A percentile compares a stretch with the other conserved stretches of the same genome.
Conservation (phyloP, 2,888 invertebrate genomes). For the Patella ulyssiponensis region DNA sequence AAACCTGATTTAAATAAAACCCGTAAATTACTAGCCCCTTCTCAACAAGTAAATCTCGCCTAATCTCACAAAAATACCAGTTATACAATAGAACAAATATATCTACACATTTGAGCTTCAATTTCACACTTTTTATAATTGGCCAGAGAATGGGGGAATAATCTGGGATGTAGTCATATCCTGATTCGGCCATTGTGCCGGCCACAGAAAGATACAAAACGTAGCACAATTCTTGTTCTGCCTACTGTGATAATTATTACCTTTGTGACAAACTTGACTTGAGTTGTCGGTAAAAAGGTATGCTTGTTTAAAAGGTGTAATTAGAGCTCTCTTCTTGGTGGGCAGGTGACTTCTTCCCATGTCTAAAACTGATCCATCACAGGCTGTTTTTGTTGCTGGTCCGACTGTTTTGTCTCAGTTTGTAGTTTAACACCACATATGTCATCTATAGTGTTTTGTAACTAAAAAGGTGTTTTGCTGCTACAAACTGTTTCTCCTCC, state of each 20-base stretch:
- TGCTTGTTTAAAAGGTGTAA: constrained; percentile 5
- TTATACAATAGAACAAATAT: too few species aligned
- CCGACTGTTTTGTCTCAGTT: neutral
- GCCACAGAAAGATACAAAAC: neutral
- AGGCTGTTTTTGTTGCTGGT: neutral
- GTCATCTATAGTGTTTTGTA: neutral
- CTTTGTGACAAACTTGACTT: neutral
- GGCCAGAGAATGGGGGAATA: too few species aligned
- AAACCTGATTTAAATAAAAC: too few species aligned
- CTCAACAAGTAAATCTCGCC: too few species aligned
- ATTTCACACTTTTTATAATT: too few species aligned
- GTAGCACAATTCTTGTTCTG: neutral
- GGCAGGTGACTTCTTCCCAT: constrained; percentile 9
- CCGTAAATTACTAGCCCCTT: too few species aligned
- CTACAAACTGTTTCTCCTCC: constrained; percentile 10
- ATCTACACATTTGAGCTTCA: too few species aligned
- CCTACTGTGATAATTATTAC: constrained; percentile 5
- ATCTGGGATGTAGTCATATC: too few species aligned
- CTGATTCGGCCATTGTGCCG: neutral
- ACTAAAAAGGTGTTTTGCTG: constrained; percentile 5
- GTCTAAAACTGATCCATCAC: constrained; percentile 4
- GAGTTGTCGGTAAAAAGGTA: constrained; percentile 9
- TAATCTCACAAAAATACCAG: too few species aligned
- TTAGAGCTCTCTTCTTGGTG: neutral
- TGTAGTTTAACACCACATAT: neutral